phyloP scores from a whole-genome alignment of 2,113 vertebrate species.

The Rhombomys opimus region DNA sequence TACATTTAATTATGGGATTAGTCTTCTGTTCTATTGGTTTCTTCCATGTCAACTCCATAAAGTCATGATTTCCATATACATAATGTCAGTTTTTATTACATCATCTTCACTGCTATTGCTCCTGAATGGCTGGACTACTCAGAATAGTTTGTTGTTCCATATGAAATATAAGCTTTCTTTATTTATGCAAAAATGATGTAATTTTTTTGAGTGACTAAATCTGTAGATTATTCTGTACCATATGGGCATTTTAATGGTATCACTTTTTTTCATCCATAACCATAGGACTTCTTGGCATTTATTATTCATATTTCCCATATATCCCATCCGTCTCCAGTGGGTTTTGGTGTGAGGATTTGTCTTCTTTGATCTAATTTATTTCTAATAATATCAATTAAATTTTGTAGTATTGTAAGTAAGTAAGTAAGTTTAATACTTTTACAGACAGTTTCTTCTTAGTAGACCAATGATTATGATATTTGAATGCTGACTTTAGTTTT shows the following conservation, averaged over 20 bases:
- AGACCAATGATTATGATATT: background rate
- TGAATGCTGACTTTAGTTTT: background rate
- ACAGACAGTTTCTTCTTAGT: background rate
- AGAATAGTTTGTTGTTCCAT: background rate
- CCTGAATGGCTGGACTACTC: background rate
- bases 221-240: background rate
- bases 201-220: background rate
- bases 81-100: background rate
- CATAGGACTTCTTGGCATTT: background rate
- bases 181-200: background rate
- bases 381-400: background rate
- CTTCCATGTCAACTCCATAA: background rate
- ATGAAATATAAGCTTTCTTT: background rate
- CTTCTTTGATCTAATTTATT: background rate
- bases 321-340: background rate
- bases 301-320: background rate
- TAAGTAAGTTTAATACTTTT: background rate
- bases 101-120: background rate
- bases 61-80: background rate
- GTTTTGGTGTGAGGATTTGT: background rate
- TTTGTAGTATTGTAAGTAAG: background rate
- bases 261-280: background rate
- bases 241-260: background rate
- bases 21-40: background rate
- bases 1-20: background rate